Evolutionary conservation across 2,888 invertebrate genomes (phyloP), one percentile per base, ranked within the genome.

Genomic region (Drosophila multiciliata): DNA sequence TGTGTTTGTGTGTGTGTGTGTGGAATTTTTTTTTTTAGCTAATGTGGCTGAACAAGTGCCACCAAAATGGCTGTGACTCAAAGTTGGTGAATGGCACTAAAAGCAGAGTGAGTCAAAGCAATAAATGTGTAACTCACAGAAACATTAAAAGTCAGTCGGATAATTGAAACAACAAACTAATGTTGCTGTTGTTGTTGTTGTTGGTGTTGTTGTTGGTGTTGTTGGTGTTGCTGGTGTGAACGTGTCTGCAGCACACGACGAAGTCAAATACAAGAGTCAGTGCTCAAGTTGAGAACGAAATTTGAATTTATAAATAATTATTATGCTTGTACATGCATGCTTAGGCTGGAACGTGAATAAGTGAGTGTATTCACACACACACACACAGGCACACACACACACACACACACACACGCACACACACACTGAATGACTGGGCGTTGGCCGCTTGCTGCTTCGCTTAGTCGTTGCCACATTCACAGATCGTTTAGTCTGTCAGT

Each of bases 291-390:
- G 42, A 48, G 64, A 78, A 77, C 81, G 70, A 81, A 81, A 74
- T 81, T 81, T 80, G 78, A 80, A 80, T 78, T 80, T 80, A 78
- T 78, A 78, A 78, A 78, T 80, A 80, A 62, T 78, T 71, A 62
- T 78, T 71, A 68, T 55, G 59, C 59, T 29, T 40, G 52, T 36
- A 57, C 72, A 71, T 65, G 72, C 35, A 36, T 65, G 65, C 58
- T 35, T 33, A 29, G 20, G 17, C 23, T 26, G 29, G 70, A 52
- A 79, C 62, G 61, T 78, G 66, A 71, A 79, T 53, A 74, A 38
- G 53, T 58, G 52, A 63, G 23, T 65, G 35, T 23, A 66, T 45
- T 45, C 61, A 45, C 35, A 52, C 38, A 33, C 33, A 52, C 9
- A 12, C 33, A 53, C 45, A 26, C 26, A 55, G 20, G 55, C 35